Base-by-base conservation (phyloP, 35 echinoderm and acorn worm species). In the Eucidaris tribuloides region DNA sequence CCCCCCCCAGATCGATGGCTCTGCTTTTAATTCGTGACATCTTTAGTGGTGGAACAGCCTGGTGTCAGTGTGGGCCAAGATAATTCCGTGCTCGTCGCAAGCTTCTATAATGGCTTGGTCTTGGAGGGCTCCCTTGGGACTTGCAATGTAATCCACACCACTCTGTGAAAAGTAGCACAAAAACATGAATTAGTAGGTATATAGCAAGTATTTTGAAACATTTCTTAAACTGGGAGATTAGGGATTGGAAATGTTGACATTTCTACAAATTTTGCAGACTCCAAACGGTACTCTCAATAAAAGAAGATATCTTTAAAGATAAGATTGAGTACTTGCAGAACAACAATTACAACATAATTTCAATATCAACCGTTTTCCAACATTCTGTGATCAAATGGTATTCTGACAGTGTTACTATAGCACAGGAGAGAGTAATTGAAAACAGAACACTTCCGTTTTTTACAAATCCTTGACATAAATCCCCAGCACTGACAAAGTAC, bases 31-130 rank as follows among this genome's bases (percentile, higher is more conserved):
- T n/a, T n/a, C n/a, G n/a, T n/a, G n/a, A n/a, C n/a, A n/a, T n/a
- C n/a, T 64, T 70, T 76, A 97, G 42, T 97, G 94, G 76, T 97
- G 94, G 45, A 97, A 97, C 1, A 97, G 86, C 45, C 94, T 81
- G 6, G 55, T 81, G 32, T 82, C 92, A 83, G 90, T 92, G 55
- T 89, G 90, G 38, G 65, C 82, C 27, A 97, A 52, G 39, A 79
- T 70, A 33, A 97, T 97, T 4, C 60, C 48, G 46, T 97, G 94
- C 25, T 91, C 90, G 64, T 97, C 62, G 78, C 90, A 97, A 15
- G 94, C 94, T 64, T 89, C 78, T 2, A 92, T 89, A 46, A 97
- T 89, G 36, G 78, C 83, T 27, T 80, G 41, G 77, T 97, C 94
- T 59, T 82, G 68, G 5, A 82, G 72, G 22, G 94, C 81, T 37